Conservation (phyloP, 2,888 invertebrate genomes). For the Trichacis sp. region DNA sequence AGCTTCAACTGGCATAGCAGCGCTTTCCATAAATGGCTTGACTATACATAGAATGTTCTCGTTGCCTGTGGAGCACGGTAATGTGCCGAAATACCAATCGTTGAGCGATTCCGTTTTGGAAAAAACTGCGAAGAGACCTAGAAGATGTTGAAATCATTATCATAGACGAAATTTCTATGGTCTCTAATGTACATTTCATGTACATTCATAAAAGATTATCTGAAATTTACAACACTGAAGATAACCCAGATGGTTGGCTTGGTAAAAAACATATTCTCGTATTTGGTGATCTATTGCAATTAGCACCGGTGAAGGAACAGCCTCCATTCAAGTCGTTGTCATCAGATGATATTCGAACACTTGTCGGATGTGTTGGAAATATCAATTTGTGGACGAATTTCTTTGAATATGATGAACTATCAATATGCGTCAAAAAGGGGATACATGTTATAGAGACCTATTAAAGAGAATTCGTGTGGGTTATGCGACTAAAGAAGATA, state of each 20-base stretch:
- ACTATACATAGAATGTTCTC: constrained; percentile 52
- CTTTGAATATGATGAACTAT: constrained; percentile 55
- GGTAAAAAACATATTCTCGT: constrained; percentile 54
- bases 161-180: constrained; percentile 45
- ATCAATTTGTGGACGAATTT: constrained; percentile 53
- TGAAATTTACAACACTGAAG: constrained; percentile 51
- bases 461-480: too few species aligned
- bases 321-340: constrained; percentile 47
- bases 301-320: constrained; percentile 51
- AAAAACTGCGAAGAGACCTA: constrained; percentile 48
- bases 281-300: constrained; percentile 56
- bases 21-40: constrained; percentile 58
- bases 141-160: constrained; percentile 48
- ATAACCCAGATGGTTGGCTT: constrained; percentile 52
- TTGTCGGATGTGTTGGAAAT: constrained; percentile 42
- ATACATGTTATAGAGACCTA: too few species aligned
- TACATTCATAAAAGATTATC: constrained; percentile 49
- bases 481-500: too few species aligned
- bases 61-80: constrained; percentile 52
- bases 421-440: constrained; percentile 52
- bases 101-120: constrained; percentile 47
- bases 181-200: constrained; percentile 20
- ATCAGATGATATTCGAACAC: constrained; percentile 42
- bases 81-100: constrained; percentile 48
- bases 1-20: constrained; percentile 59